Evolutionary conservation across 2,888 invertebrate genomes (phyloP), one percentile per base, ranked within the genome.

Genomic region (Amiota minor): DNA sequence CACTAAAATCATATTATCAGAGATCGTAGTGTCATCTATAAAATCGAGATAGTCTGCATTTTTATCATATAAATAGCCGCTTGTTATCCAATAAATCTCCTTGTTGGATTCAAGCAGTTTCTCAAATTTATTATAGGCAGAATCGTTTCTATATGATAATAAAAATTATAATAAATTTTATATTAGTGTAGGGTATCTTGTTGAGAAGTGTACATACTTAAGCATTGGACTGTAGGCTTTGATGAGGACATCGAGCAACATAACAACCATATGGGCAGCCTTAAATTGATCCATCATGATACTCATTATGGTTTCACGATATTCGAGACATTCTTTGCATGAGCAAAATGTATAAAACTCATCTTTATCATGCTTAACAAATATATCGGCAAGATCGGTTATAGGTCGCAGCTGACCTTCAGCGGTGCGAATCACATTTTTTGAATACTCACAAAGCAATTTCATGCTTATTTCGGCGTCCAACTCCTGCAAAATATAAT

Each of bases 281-380:
- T 88, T 89, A 77, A 89, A 87, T 78, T 89, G 89, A 78, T 89
- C 89, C 79, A 88, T 87, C 86, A 89, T 88, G 65, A 89, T 81
- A 71, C 87, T 86, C 74, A 89, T 83, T 68, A 89, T 87, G 70
- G 88, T 84, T 82, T 89, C 89, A 55, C 89, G 88, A 81, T 89
- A 89, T 79, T 88, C 86, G 78, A 89, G 81, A 80, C 89, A 90
- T 77, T 86, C 83, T 77, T 86, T 85, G 77, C 89, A 90, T 76
- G 87, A 85, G 79, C 89, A 90, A 82, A 88, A 87, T 75, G 89
- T 87, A 70, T 87, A 88, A 77, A 90, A 90, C 75, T 89, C 89
- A 65, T 88, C 85, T 73, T 83, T 83, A 50, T 80, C 82, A 76
- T 89, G 89, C 64, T 88, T 89, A 9, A 88, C 86, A 78, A 82